These are phyloP conservation scores for Sebastes vulpes DNA, from an alignment of 2,797 vertebrate genomes.

Conservation along the genomic window DNA sequence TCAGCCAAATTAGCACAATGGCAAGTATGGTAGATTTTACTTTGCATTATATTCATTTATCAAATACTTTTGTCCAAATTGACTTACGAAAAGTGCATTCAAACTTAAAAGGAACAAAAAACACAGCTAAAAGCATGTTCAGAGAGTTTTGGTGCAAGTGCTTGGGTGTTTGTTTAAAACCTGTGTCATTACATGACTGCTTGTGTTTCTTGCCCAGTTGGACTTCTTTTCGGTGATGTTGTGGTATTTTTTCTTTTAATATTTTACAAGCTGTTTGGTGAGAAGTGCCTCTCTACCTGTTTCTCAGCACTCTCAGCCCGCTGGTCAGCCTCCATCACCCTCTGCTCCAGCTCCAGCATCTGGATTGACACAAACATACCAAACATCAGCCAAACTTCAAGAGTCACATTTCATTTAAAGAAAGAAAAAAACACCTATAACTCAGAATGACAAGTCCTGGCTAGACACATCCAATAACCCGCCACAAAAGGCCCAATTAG, in stretches of 20 bases:
- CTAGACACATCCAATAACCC: conserved; percentile 18
- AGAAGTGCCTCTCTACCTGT: conserved; percentile 84
- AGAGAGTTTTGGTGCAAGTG: background rate
- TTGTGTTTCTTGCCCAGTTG: background rate
- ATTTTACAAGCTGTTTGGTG: background rate
- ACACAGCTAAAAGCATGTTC: background rate
- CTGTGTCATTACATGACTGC: background rate
- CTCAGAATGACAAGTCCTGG: conserved; percentile 20
- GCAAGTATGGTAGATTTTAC: background rate
- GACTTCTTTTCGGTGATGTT: background rate
- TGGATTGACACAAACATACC: conserved; percentile 54
- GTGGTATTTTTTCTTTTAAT: background rate
- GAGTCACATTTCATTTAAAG: background rate
- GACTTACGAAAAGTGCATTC: background rate
- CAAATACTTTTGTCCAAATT: accelerated
- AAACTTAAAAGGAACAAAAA: background rate
- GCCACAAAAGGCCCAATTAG: background rate
- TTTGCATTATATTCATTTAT: background rate
- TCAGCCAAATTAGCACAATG: background rate
- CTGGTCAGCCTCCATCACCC: conserved; percentile 91
- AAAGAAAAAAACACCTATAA: background rate
- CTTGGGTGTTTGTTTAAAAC: background rate
- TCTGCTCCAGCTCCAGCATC: conserved; percentile 97
- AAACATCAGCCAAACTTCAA: background rate
- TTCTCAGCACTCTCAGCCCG: conserved; percentile 93